Evolutionary conservation across 1,140 invertebrate species (phyloP), one percentile per base, ranked within the genome.

Genomic region (Drosophila littoralis): DNA sequence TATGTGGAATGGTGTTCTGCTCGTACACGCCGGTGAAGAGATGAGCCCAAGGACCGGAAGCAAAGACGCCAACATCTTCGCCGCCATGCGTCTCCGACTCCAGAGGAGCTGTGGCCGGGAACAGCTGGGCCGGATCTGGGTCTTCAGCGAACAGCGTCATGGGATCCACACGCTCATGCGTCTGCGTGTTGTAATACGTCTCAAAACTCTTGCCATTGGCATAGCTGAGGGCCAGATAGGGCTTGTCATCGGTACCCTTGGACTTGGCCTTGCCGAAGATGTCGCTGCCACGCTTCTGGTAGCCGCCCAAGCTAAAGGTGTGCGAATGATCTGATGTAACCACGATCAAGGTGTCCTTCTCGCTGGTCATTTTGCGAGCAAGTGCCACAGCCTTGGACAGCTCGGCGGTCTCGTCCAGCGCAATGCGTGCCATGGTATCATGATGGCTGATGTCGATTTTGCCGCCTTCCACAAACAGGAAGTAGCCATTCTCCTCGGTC

Each of bases 391-490:
- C 95, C 64, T 93, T 93, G 3, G 93, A 93, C 65, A 96, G 92
- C 78, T 95, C 94, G 0, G 95, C 91, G 0, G 95, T 94, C 79
- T 96, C 95, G 70, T 94, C 93, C 1, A 97, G 78, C 0, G 97
- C 96, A 33, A 95, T 91, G 55, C 94, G 93, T 1, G 95, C 96
- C 64, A 93, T 93, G 78, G 95, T 96, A 1, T 94, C 92, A 84
- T 98, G 97, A 91, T 98, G 96, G 0, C 95, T 97, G 58, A 96
- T 94, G 88, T 98, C 97, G 35, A 98, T 98, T 61, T 95, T 94
- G 0, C 96, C 96, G 7, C 95, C 95, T 81, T 95, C 86, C 4
- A 94, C 93, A 66, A 92, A 93, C 7, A 92, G 69, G 64, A 96
- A 95, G 77, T 93, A 96, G 8, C 97, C 97, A 32, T 96, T 94